Evolutionary conservation across 2,888 invertebrate genomes (phyloP), one percentile per base, ranked within the genome.

Genomic region (Ellobium chinense): DNA sequence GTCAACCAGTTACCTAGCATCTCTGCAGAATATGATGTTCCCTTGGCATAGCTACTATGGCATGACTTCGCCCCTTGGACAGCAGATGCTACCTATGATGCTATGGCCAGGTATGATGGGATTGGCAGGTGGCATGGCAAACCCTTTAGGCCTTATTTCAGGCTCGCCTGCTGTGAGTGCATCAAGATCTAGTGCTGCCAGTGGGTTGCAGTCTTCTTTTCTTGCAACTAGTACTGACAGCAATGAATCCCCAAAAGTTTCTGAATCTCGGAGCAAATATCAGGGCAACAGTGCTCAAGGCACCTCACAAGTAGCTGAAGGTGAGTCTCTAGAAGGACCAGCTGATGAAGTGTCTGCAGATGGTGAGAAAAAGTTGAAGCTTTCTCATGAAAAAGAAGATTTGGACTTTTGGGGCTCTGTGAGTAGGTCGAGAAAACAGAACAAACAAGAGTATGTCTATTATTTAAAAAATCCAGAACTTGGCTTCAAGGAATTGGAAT

Each of bases 391-490:
- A 24, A 78, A 56, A 56, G 78, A 72, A 24, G 78, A 78, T 54
- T n/a, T 29, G 27, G 78, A 72, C 56, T 60, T 56, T n/a, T 54
- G 39, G 46, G 69, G 75, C 27, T 37, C 69, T 60, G 36, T 34
- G 7, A 72, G 81, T 29, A 65, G 62, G 24, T 65, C 80, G 2
- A 69, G 83, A 66, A 85, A 84, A 46, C 81, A 81, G 27, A 77
- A 78, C 36, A 80, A 79, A 21, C 82, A 84, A 66, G 83, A 85
- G 73, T 85, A 81, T 68, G 77, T 78, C 21, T 82, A 82, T 58
- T 78, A 83, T 36, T 78, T 84, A 39, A 65, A 81, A 37, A 83
- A 82, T 46, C 85, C 85, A 12, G 75, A 65, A 3, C 69, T 84
- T 12, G 69, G 81, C 34, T 84, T 84, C 60, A 70, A 73, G 37